Evolutionary conservation across 2,113 vertebrate species (phyloP).

Genomic region (Poecile atricapillus): DNA sequence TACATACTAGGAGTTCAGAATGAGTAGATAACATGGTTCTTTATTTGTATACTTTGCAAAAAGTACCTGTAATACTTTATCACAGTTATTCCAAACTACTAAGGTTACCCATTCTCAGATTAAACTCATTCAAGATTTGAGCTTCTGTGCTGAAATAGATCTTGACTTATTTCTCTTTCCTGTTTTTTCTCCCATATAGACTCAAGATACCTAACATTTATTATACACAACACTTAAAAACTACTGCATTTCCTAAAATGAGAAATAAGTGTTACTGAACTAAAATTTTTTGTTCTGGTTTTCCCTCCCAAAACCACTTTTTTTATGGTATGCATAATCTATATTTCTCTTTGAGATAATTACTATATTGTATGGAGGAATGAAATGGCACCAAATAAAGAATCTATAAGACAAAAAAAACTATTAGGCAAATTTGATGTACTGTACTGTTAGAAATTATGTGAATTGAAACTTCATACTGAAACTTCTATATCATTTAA

Average conservation of each 20-base stretch:
- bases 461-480: not conserved
- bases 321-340: not conserved
- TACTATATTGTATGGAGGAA: not conserved
- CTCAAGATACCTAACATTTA: not conserved
- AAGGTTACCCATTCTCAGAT: not conserved
- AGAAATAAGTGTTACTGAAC: not conserved
- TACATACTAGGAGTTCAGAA: not conserved
- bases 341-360: not conserved
- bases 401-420: not conserved
- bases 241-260: not conserved
- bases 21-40: not conserved
- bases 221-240: not conserved
- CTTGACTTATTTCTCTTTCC: not conserved
- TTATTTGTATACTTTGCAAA: not conserved
- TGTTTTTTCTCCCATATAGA: not conserved
- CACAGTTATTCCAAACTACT: not conserved
- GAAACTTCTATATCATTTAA: not conserved
- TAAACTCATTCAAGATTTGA: not conserved
- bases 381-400: not conserved
- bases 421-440: not conserved
- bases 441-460: not conserved
- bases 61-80: not conserved
- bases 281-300: not conserved
- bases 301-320: not conserved
- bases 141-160: not conserved